A percentile compares a stretch with the other conserved stretches of the same genome.
These are phyloP conservation scores for Agrochola lychnidis DNA, from an alignment of 2,888 invertebrate species.

Conservation along the genomic window DNA sequence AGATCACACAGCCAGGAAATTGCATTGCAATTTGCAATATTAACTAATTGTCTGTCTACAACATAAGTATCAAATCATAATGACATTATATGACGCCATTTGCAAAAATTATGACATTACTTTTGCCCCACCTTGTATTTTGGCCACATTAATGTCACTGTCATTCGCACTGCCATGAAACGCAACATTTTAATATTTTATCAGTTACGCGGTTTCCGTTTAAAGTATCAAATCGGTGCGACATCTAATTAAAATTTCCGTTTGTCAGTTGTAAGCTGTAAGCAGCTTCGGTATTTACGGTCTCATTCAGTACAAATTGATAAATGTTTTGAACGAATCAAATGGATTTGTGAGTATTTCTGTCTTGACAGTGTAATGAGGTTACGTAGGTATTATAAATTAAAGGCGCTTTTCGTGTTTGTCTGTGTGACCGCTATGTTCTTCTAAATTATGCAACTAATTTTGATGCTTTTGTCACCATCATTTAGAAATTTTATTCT, in stretches of 20 bases:
- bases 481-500: background rate
- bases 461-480: background rate
- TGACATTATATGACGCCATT: background rate
- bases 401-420: background rate
- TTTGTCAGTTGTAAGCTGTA: background rate
- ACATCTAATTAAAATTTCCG: conserved; percentile 33
- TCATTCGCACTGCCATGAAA: background rate
- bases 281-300: conserved; percentile 15
- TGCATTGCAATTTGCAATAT: background rate
- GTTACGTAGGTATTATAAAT: background rate
- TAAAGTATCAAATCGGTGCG: conserved; percentile 4
- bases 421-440: background rate
- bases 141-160: background rate
- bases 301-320: conserved; percentile 5
- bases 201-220: background rate
- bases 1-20: background rate
- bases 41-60: background rate
- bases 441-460: background rate
- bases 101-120: background rate
- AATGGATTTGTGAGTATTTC: conserved; percentile 2
- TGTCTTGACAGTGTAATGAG: background rate
- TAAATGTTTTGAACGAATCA: background rate
- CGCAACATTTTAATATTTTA: background rate
- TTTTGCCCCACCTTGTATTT: background rate
- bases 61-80: background rate